Evolutionary conservation across 2,797 vertebrate species (phyloP), one percentile per base, ranked within the genome.

Genomic region (Diplodus puntazzo): DNA sequence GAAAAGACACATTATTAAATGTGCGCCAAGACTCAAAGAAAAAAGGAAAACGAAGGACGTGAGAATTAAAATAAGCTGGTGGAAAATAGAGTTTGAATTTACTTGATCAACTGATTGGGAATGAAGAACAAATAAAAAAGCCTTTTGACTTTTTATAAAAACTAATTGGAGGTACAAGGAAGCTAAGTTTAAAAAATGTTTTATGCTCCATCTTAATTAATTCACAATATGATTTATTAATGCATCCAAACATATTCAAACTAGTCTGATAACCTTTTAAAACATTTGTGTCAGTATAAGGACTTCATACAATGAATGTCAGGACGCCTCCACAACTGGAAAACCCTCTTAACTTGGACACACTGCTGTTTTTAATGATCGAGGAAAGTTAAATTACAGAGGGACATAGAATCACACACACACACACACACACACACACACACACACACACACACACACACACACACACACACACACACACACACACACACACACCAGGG

Each of bases 321-420:
- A 53, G 54, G 52, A 76, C 59, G 16, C 46, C 48, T 30, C 50
- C 43, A 23, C 52, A 71, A 67, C 61, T 46, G 46, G 30, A 63
- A 76, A 69, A 55, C 21, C 59, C 64, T 34, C 25, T 20, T 79
- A 25, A 75, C 48, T 49, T 6, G 59, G 9, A 75, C 64, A 72
- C 57, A 66, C 42, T 53, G n/a, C 39, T 84, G 27, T 71, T 67
- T 62, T 23, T 27, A 48, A 65, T 72, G 42, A 76, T 67, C 11
- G 53, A 42, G 42, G 70, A 48, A 72, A 76, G 73, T 2, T 30
- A 68, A 73, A 53, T n/a, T 21, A 57, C 25, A 72, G 79, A 72
- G 71, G 74, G 74, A 85, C 70, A 67, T 3, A 62, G 45, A 79
- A 63, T 71, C 53, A 81, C 58, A 77, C 16, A n/a, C 27, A 34